Evolutionary conservation across 2,888 invertebrate genomes (phyloP).

Genomic region (Platycheirus rosarum): DNA sequence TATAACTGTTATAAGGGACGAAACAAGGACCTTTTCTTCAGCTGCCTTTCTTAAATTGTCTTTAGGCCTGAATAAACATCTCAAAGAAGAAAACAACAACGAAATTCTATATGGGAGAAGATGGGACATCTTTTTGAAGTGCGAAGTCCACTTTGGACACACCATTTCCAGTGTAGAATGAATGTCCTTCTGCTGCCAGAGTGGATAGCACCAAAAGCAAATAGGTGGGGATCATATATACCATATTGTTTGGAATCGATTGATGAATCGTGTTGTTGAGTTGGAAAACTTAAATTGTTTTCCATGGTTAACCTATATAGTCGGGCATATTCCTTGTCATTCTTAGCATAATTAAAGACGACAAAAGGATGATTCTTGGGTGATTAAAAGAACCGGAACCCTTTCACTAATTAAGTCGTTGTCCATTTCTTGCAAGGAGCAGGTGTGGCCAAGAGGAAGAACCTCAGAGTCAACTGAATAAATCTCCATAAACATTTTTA

Average conservation of each 20-base stretch:
- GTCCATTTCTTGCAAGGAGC: slow-evolving; percentile 41
- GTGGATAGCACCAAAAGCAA: not conserved
- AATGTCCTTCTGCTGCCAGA: slow-evolving; percentile 15
- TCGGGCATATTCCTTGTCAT: not conserved
- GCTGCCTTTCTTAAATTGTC: slow-evolving; percentile 58
- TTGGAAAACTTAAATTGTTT: slow-evolving; percentile 71
- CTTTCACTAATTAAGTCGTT: slow-evolving; percentile 62
- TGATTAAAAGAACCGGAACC: slow-evolving; percentile 60
- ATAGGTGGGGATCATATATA: not conserved
- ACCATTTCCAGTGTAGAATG: not conserved
- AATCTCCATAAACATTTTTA: slow-evolving; percentile 64
- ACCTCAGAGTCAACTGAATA: slow-evolving; percentile 40
- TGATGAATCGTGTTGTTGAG: slow-evolving; percentile 41
- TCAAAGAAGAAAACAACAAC: slow-evolving; percentile 13
- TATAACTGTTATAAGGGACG: slow-evolving; percentile 41
- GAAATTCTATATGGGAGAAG: not conserved
- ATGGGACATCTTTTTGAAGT: slow-evolving; percentile 56
- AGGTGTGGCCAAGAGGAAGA: slow-evolving; percentile 11
- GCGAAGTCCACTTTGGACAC: slow-evolving; percentile 53
- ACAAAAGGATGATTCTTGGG: slow-evolving; percentile 33
- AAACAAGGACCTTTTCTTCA: slow-evolving; percentile 65
- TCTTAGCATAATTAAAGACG: slow-evolving; percentile 60
- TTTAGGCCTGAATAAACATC: slow-evolving; percentile 68
- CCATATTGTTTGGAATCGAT: slow-evolving; percentile 43
- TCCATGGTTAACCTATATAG: slow-evolving; percentile 33